These are phyloP conservation scores for Falcaria lacertinaria DNA, from an alignment of 2,888 invertebrate species.

Conservation along the genomic window DNA sequence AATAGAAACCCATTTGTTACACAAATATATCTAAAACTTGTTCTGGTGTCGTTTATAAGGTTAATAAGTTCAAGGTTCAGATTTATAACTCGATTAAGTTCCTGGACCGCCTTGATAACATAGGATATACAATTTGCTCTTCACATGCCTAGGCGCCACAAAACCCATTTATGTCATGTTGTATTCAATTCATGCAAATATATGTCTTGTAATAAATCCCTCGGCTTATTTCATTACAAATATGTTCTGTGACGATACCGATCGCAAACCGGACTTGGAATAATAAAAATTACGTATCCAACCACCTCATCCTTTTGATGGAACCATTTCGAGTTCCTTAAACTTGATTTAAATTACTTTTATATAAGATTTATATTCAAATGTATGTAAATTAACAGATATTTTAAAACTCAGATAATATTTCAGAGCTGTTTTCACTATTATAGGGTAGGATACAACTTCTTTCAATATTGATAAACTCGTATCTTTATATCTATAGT, in stretches of 20 bases:
- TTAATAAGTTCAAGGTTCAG: conserved; percentile 2
- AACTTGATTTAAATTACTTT: background rate
- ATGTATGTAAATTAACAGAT: background rate
- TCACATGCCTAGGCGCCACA: too few relatives aligned
- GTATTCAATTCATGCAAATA: too few relatives aligned
- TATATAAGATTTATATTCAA: background rate
- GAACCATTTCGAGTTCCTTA: background rate
- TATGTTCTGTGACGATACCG: background rate
- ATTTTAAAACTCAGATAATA: background rate
- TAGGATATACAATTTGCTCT: background rate
- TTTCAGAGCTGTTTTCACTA: too few relatives aligned
- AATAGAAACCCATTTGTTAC: background rate
- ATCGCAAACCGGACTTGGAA: too few relatives aligned
- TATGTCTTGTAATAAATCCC: too few relatives aligned
- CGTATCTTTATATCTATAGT: too few relatives aligned
- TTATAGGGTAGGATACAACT: too few relatives aligned
- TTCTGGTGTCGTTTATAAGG: background rate
- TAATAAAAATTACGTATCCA: background rate
- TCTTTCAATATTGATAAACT: too few relatives aligned
- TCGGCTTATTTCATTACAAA: too few relatives aligned
- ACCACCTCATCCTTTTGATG: background rate
- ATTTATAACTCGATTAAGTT: background rate
- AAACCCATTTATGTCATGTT: too few relatives aligned
- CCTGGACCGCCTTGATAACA: background rate
- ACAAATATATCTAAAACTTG: background rate